Evolutionary conservation across 2,113 vertebrate species (phyloP).

Genomic region (Trichechus manatus): DNA sequence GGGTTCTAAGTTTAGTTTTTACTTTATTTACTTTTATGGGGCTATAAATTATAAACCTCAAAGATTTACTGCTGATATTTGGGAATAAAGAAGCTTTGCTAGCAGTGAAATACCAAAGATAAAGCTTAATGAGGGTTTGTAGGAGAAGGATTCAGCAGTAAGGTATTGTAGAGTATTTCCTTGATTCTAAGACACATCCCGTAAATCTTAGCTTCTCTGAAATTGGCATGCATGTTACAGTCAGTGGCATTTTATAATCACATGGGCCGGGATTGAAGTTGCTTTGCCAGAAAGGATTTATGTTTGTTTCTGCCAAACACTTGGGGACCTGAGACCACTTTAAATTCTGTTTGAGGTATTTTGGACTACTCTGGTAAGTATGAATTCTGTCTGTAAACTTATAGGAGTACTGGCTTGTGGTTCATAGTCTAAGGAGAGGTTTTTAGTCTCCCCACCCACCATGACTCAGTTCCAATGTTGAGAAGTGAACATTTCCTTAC

Average conservation of each 20-base stretch:
- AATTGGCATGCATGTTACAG: neutral
- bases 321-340: neutral
- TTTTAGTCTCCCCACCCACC: neutral
- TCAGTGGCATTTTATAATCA: neutral
- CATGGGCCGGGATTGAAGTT: neutral
- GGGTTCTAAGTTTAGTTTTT: conserved; percentile 21
- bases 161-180: neutral
- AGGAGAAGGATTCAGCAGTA: neutral
- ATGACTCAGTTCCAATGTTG: neutral
- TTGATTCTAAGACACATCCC: neutral
- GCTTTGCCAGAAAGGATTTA: conserved; percentile 51
- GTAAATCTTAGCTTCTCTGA: conserved; percentile 15
- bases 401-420: neutral
- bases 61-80: neutral
- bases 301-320: conserved; percentile 41
- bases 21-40: conserved; percentile 12
- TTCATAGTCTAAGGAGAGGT: neutral
- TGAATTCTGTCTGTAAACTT: neutral
- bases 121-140: neutral
- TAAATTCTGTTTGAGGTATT: conserved; percentile 27
- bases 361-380: neutral
- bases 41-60: neutral
- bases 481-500: neutral
- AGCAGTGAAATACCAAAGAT: neutral
- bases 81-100: neutral